Evolutionary conservation across 2,113 vertebrate genomes (phyloP).

Genomic region (Alligator sinensis): DNA sequence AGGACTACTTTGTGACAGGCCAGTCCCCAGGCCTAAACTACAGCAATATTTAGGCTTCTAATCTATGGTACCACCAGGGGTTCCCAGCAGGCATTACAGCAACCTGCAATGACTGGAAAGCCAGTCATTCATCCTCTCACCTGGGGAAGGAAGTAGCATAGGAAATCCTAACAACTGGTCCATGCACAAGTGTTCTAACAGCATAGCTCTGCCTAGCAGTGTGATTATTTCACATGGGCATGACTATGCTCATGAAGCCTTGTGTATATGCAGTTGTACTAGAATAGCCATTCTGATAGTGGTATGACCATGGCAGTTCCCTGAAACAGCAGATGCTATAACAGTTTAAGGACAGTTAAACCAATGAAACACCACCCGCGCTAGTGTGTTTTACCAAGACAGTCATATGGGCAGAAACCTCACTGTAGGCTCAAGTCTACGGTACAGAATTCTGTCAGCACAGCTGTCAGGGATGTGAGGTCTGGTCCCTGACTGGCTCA

Average conservation of each 20-base stretch:
- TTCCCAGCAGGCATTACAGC: rapidly evolving
- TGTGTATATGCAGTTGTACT: neutral
- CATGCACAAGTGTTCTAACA: neutral
- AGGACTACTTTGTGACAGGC: neutral
- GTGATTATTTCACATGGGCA: neutral
- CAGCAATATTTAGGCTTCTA: neutral
- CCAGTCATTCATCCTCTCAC: neutral
- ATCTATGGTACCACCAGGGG: neutral
- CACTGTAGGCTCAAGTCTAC: too few relatives aligned
- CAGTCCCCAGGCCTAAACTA: neutral
- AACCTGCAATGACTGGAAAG: too few relatives aligned
- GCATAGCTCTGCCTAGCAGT: neutral
- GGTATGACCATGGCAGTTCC: neutral
- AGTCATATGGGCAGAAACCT: too few relatives aligned
- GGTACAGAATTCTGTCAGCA: neutral
- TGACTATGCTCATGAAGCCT: neutral
- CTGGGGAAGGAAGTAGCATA: neutral
- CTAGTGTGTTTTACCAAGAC: neutral
- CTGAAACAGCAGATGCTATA: too few relatives aligned
- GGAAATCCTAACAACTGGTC: neutral
- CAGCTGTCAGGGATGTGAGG: neutral
- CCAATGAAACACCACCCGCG: neutral
- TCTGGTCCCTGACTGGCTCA: neutral
- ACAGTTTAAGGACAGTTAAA: neutral
- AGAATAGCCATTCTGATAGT: rapidly evolving